Conservation (phyloP, 2,888 invertebrate species). For the Limnephilus auricula region DNA sequence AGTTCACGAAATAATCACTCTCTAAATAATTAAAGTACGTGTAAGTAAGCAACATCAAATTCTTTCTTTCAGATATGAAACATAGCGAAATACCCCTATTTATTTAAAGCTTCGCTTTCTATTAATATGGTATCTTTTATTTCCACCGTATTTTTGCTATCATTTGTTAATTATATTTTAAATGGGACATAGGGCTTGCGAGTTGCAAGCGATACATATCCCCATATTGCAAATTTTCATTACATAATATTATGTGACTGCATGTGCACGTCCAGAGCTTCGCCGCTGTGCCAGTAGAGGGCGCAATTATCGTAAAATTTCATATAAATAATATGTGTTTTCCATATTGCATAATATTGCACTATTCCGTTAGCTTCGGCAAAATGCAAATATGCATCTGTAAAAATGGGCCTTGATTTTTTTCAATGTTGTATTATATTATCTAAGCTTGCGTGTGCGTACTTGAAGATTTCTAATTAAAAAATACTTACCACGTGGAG, state of each 20-base stretch:
- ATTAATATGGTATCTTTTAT: not conserved
- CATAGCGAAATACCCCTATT: not conserved
- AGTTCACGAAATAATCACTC: too few species aligned
- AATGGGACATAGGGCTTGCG: not conserved
- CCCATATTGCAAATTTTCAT: constrained; percentile 10
- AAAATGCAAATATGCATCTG: not conserved
- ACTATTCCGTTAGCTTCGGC: constrained; percentile 2
- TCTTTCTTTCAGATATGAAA: not conserved
- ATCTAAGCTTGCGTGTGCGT: not conserved
- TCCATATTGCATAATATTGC: constrained; percentile 49
- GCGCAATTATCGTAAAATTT: constrained; percentile 49
- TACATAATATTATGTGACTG: not conserved
- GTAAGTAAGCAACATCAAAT: not conserved
- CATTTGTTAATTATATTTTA: not conserved
- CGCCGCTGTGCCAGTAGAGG: constrained; percentile 16
- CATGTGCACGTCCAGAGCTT: not conserved
- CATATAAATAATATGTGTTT: not conserved
- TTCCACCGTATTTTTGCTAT: not conserved
- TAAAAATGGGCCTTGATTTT: constrained; percentile 5
- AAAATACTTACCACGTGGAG: not conserved
- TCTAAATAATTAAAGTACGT: too few species aligned
- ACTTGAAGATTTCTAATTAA: not conserved
- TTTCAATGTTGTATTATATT: too few species aligned
- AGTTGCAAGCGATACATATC: not conserved
- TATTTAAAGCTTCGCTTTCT: not conserved